phyloP scores from a whole-genome alignment of 2,888 invertebrate genomes.

The Steromphala cineraria region DNA sequence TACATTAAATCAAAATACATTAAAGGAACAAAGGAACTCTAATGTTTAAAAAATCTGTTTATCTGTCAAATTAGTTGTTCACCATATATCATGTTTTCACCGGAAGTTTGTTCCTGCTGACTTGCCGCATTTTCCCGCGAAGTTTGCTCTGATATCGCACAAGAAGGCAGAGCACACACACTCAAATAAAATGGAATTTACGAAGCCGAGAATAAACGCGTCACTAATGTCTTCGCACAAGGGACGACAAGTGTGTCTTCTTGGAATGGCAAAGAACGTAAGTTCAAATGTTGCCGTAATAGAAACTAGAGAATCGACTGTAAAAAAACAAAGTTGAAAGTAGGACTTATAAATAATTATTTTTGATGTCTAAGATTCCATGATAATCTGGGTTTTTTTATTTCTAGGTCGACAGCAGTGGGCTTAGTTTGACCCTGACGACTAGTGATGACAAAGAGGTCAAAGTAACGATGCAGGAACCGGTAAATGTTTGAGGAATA shows the following conservation, averaged over 20 bases:
- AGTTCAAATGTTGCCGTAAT: constrained; percentile 28
- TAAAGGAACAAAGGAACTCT: background rate
- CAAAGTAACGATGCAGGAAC: constrained; percentile 56
- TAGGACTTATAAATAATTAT: no score
- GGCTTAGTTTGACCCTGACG: constrained; percentile 58
- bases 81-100: background rate
- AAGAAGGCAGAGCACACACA: no score
- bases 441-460: constrained; percentile 62
- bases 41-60: background rate
- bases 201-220: constrained; percentile 54
- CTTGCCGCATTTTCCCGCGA: background rate
- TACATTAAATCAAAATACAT: no score
- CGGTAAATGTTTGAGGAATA: constrained; percentile 54
- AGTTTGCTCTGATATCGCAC: background rate
- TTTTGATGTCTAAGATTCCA: no score
- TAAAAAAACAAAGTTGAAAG: no score
- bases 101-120: background rate
- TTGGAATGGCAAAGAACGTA: constrained; percentile 64
- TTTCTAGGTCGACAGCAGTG: constrained; percentile 63
- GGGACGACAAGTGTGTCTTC: constrained; percentile 54
- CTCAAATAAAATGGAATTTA: constrained; percentile 38
- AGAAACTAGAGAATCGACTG: no score
- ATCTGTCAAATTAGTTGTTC: background rate
- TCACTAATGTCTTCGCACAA: constrained; percentile 51
- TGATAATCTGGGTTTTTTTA: constrained; percentile 1